These are phyloP conservation scores for Nemopilema nomurai DNA, from an alignment of 30 jellyfish, hydroid and myxozoan species.

Conservation along the genomic window DNA sequence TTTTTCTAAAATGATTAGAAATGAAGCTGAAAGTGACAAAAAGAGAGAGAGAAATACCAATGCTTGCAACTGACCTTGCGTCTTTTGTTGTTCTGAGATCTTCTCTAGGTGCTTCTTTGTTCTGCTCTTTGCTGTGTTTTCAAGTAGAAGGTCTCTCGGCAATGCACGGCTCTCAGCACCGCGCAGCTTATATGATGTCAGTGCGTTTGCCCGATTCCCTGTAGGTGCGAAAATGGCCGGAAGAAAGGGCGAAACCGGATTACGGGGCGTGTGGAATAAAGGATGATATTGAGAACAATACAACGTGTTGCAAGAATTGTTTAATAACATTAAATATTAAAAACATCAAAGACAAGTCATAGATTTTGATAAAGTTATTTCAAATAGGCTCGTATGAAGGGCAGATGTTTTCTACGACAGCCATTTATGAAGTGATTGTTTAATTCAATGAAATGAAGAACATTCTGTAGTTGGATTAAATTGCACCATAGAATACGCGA, in stretches of 20 bases:
- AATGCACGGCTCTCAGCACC: conserved; percentile 5
- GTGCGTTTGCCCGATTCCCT: conserved; percentile 11
- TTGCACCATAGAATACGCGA: conserved; percentile 4
- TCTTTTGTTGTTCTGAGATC: neutral
- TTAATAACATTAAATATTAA: conserved; percentile 36
- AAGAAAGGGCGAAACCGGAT: conserved; percentile 32
- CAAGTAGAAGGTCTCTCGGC: conserved; percentile 8
- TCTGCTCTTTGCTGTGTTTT: neutral
- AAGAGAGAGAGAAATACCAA: neutral
- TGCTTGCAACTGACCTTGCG: neutral
- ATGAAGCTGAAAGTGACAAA: no score
- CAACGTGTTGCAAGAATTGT: conserved; percentile 44
- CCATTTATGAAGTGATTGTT: conserved; percentile 47
- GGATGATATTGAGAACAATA: conserved; percentile 8
- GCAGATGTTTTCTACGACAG: conserved; percentile 59
- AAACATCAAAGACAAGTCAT: conserved; percentile 5
- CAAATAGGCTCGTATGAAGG: neutral
- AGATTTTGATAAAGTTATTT: conserved; percentile 37
- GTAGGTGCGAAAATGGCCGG: conserved; percentile 54
- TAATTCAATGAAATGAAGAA: conserved; percentile 14
- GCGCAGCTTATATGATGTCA: conserved; percentile 26
- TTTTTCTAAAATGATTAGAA: no score
- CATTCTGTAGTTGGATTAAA: conserved; percentile 40
- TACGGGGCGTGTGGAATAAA: conserved; percentile 13
- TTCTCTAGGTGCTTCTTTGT: neutral